Percentiles rank a stretch among this genome's conserved stretches.
Evolutionary conservation across 2,888 invertebrate genomes (phyloP).

Genomic region (Pimpla rufipes): DNA sequence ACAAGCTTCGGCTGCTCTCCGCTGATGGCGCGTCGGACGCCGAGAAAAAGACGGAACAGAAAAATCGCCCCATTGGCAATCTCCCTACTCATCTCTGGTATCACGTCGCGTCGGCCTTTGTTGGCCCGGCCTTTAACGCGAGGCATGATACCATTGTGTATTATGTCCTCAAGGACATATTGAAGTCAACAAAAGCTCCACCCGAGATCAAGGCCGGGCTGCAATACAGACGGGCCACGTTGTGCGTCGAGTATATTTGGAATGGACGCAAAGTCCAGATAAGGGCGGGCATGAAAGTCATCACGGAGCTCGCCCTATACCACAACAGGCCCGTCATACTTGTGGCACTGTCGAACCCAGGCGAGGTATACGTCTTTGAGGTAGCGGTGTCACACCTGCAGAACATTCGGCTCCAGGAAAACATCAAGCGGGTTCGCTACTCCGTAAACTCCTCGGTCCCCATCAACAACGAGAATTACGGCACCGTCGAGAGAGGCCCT

Average conservation of each 20-base stretch:
- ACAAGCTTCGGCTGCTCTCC: too few species aligned
- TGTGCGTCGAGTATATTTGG: too few species aligned
- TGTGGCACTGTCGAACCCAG: constrained; percentile 27
- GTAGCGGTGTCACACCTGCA: constrained; percentile 50
- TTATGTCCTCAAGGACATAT: neutral
- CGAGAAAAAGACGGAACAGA: too few species aligned
- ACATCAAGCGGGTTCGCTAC: constrained; percentile 46
- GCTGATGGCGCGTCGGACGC: too few species aligned
- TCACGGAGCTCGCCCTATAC: neutral
- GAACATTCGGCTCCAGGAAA: constrained; percentile 58
- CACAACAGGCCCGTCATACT: constrained; percentile 53
- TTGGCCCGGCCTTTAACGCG: constrained; percentile 1
- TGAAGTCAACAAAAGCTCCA: constrained; percentile 29
- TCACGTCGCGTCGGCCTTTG: constrained; percentile 11
- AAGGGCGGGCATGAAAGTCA: too few species aligned
- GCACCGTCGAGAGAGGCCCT: too few species aligned
- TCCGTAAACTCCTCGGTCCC: neutral
- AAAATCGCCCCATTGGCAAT: too few species aligned
- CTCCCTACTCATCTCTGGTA: too few species aligned
- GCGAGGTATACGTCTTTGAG: constrained; percentile 27
- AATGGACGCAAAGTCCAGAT: too few species aligned
- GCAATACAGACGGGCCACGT: too few species aligned
- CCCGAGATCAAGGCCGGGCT: too few species aligned
- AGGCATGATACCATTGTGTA: constrained; percentile 32
- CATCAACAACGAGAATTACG: constrained; percentile 14